phyloP scores from a whole-genome alignment of 2,113 vertebrate species.

The Phyllostomus discolor region DNA sequence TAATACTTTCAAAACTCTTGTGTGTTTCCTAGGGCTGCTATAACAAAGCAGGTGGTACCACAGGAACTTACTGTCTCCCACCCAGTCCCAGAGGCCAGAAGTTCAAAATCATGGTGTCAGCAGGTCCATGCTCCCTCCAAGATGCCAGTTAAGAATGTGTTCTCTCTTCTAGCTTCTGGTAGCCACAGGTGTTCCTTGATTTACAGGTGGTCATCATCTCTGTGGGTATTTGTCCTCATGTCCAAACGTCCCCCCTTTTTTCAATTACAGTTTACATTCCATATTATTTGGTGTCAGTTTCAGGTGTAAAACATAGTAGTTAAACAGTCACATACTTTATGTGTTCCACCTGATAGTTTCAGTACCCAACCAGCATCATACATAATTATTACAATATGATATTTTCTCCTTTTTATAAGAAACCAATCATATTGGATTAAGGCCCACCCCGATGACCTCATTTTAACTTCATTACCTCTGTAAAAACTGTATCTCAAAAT shows the following conservation, averaged over 20 bases:
- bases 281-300: neutral
- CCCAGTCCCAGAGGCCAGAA: neutral
- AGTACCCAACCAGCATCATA: neutral
- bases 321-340: neutral
- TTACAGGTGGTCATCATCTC: neutral
- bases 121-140: neutral
- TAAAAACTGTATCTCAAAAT: neutral
- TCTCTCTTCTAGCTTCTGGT: neutral
- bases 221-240: neutral
- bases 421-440: neutral
- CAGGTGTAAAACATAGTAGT: too few relatives aligned
- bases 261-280: neutral
- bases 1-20: neutral
- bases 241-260: neutral
- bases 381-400: neutral
- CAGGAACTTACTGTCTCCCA: neutral
- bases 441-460: neutral
- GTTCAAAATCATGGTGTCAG: neutral
- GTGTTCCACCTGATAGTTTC: neutral
- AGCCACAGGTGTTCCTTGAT: too few relatives aligned
- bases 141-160: neutral
- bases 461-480: neutral
- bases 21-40: neutral
- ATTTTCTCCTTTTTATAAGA: neutral
- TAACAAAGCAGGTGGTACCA: neutral